Base-by-base conservation (phyloP, 64 coral and sea anemone species). In the Catalaphyllia jardinei region DNA sequence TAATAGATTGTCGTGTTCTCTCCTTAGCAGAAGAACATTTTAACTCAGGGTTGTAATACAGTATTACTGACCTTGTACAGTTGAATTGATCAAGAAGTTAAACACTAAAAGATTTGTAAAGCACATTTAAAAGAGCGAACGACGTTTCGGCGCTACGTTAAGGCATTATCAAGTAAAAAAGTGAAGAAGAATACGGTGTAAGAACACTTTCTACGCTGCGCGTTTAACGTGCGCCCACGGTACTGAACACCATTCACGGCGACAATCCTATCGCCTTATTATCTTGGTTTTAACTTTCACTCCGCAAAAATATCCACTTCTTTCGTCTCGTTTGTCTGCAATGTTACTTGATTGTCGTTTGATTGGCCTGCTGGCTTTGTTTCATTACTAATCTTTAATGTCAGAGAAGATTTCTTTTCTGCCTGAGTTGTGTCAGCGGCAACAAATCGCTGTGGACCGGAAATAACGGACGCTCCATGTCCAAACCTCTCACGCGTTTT, bases 401-500 rank as follows among this genome's bases (percentile, higher is more conserved):
- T 71, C 10, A 10, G 35, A 1, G 31, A n/a, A 8, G 31, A 15
- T 63, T 52, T 51, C 38, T 62, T 57, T 9, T 69, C 81, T 8
- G 38, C 35, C 42, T 15, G 60, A 35, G 19, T 61, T n/a, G 17
- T 51, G 33, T 52, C 49, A 8, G 81, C 81, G 20, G 81, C 33
- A 1, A 85, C 63, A 28, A 85, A 85, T 85, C 63, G 65, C 81
- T 71, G 31, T 51, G 38, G 31, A 69, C 63, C 62, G 38, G 62
- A 67, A 51, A 29, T 71, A 1, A 71, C 81, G 10, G n/a, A 13
- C 0, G 22, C 4, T 22, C 39, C 24, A 17, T 85, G 79, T 35
- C 55, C 87, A 77, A 83, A 93, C 46, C 92, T 87, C 71, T 93
- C 92, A 8, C 92, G 87, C 5, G 92, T 67, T 71, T 93, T 93